A percentile compares a stretch with the other conserved stretches of the same genome.
These are phyloP conservation scores for Nymphalis c-album DNA, from an alignment of 2,888 invertebrate genomes.

Conservation along the genomic window DNA sequence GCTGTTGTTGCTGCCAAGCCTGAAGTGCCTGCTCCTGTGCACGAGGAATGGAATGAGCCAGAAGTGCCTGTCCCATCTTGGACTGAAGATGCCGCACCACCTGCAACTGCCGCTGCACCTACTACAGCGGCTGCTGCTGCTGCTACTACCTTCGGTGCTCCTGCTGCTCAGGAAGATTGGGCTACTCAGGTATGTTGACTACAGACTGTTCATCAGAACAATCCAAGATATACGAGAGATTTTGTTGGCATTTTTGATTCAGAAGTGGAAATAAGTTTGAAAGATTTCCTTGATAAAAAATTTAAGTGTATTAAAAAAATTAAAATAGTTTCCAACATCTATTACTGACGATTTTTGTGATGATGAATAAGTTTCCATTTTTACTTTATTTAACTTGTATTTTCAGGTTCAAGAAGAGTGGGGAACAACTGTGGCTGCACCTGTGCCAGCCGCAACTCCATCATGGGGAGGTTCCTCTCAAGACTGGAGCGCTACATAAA, in stretches of 20 bases:
- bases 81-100: slow-evolving; percentile 63
- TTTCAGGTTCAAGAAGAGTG: slow-evolving; percentile 82
- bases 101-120: slow-evolving; percentile 51
- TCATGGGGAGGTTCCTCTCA: slow-evolving; percentile 83
- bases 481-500: slow-evolving; percentile 80
- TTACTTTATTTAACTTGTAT: background rate
- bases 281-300: too few relatives aligned
- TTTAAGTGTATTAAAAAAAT: too few relatives aligned
- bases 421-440: slow-evolving; percentile 65
- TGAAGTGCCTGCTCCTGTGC: slow-evolving; percentile 67
- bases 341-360: too few relatives aligned
- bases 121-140: slow-evolving; percentile 51
- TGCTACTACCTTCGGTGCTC: slow-evolving; percentile 61
- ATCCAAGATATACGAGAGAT: too few relatives aligned
- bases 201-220: background rate
- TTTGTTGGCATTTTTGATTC: too few relatives aligned
- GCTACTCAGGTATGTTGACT: slow-evolving; percentile 69
- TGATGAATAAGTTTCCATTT: too few relatives aligned
- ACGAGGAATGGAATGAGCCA: slow-evolving; percentile 70
- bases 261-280: too few relatives aligned
- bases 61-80: slow-evolving; percentile 74
- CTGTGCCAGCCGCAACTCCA: slow-evolving; percentile 69
- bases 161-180: slow-evolving; percentile 81
- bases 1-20: slow-evolving; percentile 69
- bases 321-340: too few relatives aligned